A percentile compares a stretch with the other conserved stretches of the same genome.
Evolutionary conservation across 64 coral and sea anemone genomes (phyloP).

Genomic region (Porites australiensis): DNA sequence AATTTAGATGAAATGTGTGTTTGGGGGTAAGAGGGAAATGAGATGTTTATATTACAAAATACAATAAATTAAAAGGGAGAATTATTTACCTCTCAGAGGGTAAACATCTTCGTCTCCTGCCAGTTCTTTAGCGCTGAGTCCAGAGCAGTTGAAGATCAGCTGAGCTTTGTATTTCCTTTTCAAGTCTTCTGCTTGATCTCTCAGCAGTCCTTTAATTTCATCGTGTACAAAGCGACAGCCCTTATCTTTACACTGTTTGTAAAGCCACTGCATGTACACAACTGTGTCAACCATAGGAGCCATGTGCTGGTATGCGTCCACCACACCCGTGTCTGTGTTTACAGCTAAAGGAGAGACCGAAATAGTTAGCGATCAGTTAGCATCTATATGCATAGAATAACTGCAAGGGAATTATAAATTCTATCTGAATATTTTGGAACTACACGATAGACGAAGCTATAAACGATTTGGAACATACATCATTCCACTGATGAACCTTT

Average conservation of each 20-base stretch:
- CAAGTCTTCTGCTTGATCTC: conserved; percentile 30
- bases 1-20: too few relatives aligned
- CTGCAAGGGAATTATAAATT: too few relatives aligned
- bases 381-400: too few relatives aligned
- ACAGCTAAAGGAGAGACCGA: neutral
- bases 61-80: neutral
- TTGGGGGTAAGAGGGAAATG: neutral
- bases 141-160: conserved; percentile 27
- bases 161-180: conserved; percentile 29
- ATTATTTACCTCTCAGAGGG: conserved; percentile 27
- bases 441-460: too few relatives aligned
- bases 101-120: conserved; percentile 17
- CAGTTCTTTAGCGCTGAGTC: conserved; percentile 19
- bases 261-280: conserved; percentile 59
- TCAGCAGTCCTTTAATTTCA: conserved; percentile 29
- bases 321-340: conserved; percentile 20
- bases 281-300: conserved; percentile 55
- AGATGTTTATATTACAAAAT: neutral
- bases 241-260: conserved; percentile 45
- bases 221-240: conserved; percentile 24
- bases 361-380: too few relatives aligned
- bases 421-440: too few relatives aligned
- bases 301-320: conserved; percentile 49
- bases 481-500: too few relatives aligned
- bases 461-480: too few relatives aligned